Base-by-base conservation (phyloP, 1,140 invertebrate species). In the Aphelenchoides besseyi region DNA sequence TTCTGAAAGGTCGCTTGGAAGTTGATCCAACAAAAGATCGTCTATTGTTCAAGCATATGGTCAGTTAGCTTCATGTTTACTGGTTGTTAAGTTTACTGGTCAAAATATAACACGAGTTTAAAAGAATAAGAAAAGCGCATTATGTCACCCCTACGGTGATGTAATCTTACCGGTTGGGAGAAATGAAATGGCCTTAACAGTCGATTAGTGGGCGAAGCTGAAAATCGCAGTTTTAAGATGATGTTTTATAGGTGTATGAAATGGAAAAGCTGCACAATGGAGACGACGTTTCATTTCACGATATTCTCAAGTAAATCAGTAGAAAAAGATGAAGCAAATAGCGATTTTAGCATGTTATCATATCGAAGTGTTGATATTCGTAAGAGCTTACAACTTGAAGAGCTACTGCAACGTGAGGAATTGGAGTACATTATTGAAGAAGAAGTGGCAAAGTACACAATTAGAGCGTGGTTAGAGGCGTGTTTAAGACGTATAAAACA, bases 261-360 rank as follows among this genome's bases (percentile, higher is more conserved):
- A 88, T 99, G 66, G 95, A 99, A 85, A 88, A 93, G 72, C 87
- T 98, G 3, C 94, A 98, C 82, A 97, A 97, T 86, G 94, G 95
- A n/a, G 95, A 96, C 86, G 96, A 99, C 87, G 96, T 98, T 23
- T 98, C 95, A 0, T 99, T 99, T 85, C 97, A 99, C 84, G 97
- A 99, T 88, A 96, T 98, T 69, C 91, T 99, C 53, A 98, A 95
- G 93, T 96, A 87, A 69, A 78, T 12, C 23, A 2, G 2, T 37
- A 37, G 18, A 36, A 8, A 52, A 1, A 0, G 36, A 32, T 30
- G 18, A n/a, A 8, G 8, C 16, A 29, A 23, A 3, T 52, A 26
- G 29, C 23, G 0, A 32, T 72, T 85, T 76, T 87, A 95, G 95
- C 82, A 98, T 99, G 95, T 86, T 99, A 30, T 97, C 96, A 0